Base-by-base conservation (phyloP, 2,797 vertebrate species). In the Aulostomus chinensis region DNA sequence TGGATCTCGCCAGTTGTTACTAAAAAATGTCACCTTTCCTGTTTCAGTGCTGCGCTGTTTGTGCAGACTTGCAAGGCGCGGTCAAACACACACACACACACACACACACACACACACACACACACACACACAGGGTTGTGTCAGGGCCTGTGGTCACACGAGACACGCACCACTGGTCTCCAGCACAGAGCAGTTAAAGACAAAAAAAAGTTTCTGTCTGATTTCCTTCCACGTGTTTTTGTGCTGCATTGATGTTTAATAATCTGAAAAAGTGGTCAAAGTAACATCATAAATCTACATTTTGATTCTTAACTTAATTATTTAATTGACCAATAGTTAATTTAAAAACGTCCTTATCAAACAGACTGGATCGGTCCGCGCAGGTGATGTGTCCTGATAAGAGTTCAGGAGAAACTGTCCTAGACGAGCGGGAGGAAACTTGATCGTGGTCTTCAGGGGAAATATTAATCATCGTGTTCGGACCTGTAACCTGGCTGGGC, bases 1-100 rank as follows among this genome's bases (percentile, higher is more conserved):
- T 79, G 73, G 73, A 90, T 86, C 87, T 88, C 81, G 83, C 84
- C 76, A 78, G 87, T 89, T 87, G 89, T 89, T 90, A 85, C 78
- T 85, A 68, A 92, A 86, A 92, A 92, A 93, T 93, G 91, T 91
- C 89, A 92, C 91, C 87, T 92, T 93, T 92, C 91, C 91, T 91
- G 91, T 93, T 93, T 91, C 84, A 72, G 80, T 62, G 68, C 84
- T 74, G 83, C 53, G 70, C 77, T 88, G 86, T 92, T 90, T 90
- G 88, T 87, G 90, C 88, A 89, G 88, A 87, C 87, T 87, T 85
- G 87, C 87, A 89, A 91, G 89, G 90, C 81, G 90, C 87, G 90
- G 90, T 83, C 80, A 60, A 58, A 34, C 33, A 18, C 52, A 37
- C 38, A 29, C 56, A 43, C 71, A 43, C 59, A 15, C 14, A 16